Percentiles rank a stretch among this genome's conserved stretches.
These are phyloP conservation scores for Dioctria rufipes DNA, from an alignment of 2,888 invertebrate genomes.

Conservation along the genomic window DNA sequence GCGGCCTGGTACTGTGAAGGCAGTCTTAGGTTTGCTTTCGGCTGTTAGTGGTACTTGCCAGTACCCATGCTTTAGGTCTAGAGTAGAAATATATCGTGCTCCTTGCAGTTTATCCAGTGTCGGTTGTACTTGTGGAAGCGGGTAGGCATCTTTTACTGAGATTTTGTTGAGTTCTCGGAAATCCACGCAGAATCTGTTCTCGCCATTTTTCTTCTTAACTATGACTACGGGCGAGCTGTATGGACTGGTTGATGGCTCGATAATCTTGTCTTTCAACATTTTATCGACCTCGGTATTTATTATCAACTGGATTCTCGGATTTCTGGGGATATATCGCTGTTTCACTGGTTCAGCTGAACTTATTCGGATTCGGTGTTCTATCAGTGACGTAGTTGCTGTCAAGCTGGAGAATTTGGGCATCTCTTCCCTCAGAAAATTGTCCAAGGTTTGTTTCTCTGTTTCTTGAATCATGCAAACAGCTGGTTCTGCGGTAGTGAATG, in stretches of 20 bases:
- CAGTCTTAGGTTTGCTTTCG: background rate
- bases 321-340: background rate
- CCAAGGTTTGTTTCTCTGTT: too few species aligned
- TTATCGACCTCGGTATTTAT: background rate
- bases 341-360: background rate
- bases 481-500: too few species aligned
- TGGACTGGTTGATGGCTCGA: background rate
- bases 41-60: background rate
- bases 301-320: background rate
- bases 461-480: too few species aligned
- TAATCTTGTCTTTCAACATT: background rate
- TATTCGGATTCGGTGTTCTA: background rate
- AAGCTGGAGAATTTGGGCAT: background rate
- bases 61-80: background rate
- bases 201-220: background rate
- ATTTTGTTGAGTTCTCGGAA: background rate
- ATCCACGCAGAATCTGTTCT: background rate
- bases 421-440: background rate
- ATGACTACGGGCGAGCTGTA: constrained; percentile 7
- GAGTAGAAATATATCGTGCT: background rate
- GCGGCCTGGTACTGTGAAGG: background rate
- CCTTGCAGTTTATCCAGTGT: background rate
- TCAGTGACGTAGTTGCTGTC: background rate
- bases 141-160: background rate
- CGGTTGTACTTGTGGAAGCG: background rate